Base-by-base conservation (phyloP, 1,140 invertebrate species). In the Medauroidea extradentata region DNA sequence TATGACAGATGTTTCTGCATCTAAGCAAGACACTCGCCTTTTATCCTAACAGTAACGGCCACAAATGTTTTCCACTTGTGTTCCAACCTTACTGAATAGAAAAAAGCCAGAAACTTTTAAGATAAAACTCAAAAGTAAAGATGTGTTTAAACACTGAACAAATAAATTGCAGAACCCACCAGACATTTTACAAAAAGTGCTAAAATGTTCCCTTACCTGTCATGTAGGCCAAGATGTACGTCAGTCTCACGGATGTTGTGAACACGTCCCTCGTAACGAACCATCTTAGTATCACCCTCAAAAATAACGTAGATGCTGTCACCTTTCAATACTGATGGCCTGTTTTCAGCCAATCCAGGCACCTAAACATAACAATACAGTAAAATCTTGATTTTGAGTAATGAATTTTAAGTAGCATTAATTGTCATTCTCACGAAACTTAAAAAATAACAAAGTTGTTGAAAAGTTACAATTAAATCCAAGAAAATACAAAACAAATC, bases 261-360 rank as follows among this genome's bases (percentile, higher is more conserved):
- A 62, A 95, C 84, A 62, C 75, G 83, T 18, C 92, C 93, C 78
- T 93, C 74, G 24, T 81, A 64, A 59, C 80, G 72, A 53, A 90
- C 73, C 21, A 87, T 34, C 3, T 43, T 25, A 21, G 64, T 62
- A 18, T 72, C 70, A 8, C 57, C 62, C 18, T 74, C 73, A 16
- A 64, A 66, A 4, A 69, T 69, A 4, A 77, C 82, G 23, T 86
- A 76, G 16, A 89, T 83, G 71, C 75, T 81, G 72, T 97, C 94
- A 1, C 91, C 91, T 50, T 85, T 68, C 41, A 94, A 79, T 8
- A 97, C 70, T 1, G 91, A 94, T 2, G 93, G 94, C 48, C 93
- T 80, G 63, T 83, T 87, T 72, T 96, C 94, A 49, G 83, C 79
- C 13, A 96, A 75, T 57, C 91, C 90, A 51, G 86, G 85, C 34